These are phyloP conservation scores for Heloderma charlesbogerti DNA, from an alignment of 2,113 vertebrate species.

Conservation along the genomic window DNA sequence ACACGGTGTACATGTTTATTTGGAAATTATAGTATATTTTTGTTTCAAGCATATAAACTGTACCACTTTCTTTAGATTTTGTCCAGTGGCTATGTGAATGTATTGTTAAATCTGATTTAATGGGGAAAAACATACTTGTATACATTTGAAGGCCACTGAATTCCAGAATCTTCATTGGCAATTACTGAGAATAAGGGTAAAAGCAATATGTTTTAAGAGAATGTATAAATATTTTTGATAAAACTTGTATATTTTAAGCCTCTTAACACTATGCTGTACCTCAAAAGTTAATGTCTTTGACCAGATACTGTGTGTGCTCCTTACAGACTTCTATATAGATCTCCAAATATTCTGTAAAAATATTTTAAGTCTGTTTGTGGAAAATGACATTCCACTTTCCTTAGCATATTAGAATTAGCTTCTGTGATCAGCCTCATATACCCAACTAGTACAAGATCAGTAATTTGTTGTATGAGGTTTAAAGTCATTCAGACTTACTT, in stretches of 20 bases:
- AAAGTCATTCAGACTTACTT: neutral
- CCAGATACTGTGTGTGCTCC: constrained; percentile 65
- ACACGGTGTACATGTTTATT: constrained; percentile 80
- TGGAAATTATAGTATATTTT: constrained; percentile 80
- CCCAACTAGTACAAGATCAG: constrained; percentile 45
- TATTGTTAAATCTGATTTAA: constrained; percentile 54
- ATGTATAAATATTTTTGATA: constrained; percentile 88
- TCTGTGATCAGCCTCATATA: constrained; percentile 19
- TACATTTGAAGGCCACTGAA: constrained; percentile 72
- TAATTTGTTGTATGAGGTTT: constrained; percentile 31
- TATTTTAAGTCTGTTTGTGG: constrained; percentile 37
- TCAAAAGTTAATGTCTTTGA: constrained; percentile 78
- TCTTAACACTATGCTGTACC: constrained; percentile 86
- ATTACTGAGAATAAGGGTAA: constrained; percentile 77
- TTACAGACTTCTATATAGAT: constrained; percentile 53
- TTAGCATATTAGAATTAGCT: constrained; percentile 27
- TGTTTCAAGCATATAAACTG: constrained; percentile 73
- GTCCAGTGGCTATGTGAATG: constrained; percentile 69
- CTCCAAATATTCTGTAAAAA: constrained; percentile 51
- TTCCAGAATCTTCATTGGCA: constrained; percentile 77
- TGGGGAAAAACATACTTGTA: constrained; percentile 46
- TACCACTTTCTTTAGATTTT: constrained; percentile 72
- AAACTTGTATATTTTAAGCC: constrained; percentile 83
- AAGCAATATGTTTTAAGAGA: constrained; percentile 83
- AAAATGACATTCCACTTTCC: constrained; percentile 49